These are phyloP conservation scores for Phalloptychus januarius DNA, from an alignment of 2,797 vertebrate species.

Conservation along the genomic window DNA sequence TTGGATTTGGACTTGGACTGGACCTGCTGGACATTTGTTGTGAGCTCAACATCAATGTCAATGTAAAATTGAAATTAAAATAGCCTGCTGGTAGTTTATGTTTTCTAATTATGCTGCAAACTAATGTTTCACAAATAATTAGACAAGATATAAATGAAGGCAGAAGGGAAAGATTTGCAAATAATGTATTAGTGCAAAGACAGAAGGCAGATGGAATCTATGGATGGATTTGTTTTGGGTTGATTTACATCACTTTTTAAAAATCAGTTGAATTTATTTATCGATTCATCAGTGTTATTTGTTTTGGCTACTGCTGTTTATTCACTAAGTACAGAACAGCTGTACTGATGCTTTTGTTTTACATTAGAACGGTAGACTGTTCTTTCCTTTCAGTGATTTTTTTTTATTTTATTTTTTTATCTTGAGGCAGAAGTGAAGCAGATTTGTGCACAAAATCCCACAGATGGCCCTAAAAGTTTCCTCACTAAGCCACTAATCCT, in stretches of 20 bases:
- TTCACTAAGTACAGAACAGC: neutral
- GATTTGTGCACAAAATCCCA: neutral
- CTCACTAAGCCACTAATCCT: neutral
- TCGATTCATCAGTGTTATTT: neutral
- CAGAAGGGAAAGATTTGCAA: neutral
- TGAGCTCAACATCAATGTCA: neutral
- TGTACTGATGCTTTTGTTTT: neutral
- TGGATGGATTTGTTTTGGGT: too few species aligned
- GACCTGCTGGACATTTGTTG: neutral
- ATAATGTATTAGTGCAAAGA: neutral
- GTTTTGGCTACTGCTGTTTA: neutral
- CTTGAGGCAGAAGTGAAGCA: neutral
- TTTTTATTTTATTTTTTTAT: neutral
- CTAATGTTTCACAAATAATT: neutral
- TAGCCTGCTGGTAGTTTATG: neutral
- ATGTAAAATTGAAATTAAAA: neutral
- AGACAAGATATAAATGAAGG: neutral
- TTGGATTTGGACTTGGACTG: neutral
- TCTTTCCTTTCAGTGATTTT: neutral
- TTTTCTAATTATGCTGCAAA: neutral
- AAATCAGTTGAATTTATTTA: neutral
- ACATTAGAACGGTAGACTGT: neutral
- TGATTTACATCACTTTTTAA: too few species aligned
- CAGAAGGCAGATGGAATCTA: neutral
- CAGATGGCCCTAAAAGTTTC: constrained; percentile 1